phyloP scores from a whole-genome alignment of 2,888 invertebrate species.

The Trissoscelio sp. region DNA sequence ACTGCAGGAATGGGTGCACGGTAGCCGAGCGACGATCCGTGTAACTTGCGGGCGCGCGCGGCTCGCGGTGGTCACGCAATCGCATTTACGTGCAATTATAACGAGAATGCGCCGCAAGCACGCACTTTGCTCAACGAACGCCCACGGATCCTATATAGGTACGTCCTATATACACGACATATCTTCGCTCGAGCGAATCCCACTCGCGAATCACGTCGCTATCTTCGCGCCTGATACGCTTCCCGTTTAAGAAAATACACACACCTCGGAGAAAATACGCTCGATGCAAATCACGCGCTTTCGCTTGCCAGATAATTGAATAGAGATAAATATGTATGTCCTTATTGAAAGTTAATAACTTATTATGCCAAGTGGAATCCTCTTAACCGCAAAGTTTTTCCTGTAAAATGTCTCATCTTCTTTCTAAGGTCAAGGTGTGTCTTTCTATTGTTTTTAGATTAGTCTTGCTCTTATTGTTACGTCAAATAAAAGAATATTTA shows the following conservation, averaged over 20 bases:
- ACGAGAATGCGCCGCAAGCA: slow-evolving; percentile 79
- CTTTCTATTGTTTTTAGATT: slow-evolving; percentile 14
- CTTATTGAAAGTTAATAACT: slow-evolving; percentile 68
- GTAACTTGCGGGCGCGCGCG: slow-evolving; percentile 62
- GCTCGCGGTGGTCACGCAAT: slow-evolving; percentile 77
- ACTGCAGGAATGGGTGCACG: slow-evolving; percentile 50
- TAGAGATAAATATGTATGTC: slow-evolving; percentile 65
- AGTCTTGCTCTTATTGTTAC: background rate
- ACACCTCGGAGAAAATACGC: slow-evolving; percentile 57
- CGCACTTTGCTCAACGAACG: slow-evolving; percentile 73
- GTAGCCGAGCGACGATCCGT: slow-evolving; percentile 68
- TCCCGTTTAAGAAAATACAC: slow-evolving; percentile 55
- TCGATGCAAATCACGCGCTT: slow-evolving; percentile 64
- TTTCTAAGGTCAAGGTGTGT: slow-evolving; percentile 16
- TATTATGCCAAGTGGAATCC: slow-evolving; percentile 58
- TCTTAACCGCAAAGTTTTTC: background rate
- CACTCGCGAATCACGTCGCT: slow-evolving; percentile 48
- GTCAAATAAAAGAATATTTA: no score
- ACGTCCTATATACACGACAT: no score
- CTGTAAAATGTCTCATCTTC: background rate
- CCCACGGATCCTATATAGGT: slow-evolving; percentile 69
- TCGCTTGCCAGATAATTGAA: slow-evolving; percentile 61
- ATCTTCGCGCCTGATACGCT: slow-evolving; percentile 52
- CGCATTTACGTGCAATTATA: slow-evolving; percentile 79
- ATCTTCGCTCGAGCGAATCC: slow-evolving; percentile 55